Evolutionary conservation across 2,797 vertebrate genomes (phyloP), one percentile per base, ranked within the genome.

Genomic region (Sebastes glaucus): DNA sequence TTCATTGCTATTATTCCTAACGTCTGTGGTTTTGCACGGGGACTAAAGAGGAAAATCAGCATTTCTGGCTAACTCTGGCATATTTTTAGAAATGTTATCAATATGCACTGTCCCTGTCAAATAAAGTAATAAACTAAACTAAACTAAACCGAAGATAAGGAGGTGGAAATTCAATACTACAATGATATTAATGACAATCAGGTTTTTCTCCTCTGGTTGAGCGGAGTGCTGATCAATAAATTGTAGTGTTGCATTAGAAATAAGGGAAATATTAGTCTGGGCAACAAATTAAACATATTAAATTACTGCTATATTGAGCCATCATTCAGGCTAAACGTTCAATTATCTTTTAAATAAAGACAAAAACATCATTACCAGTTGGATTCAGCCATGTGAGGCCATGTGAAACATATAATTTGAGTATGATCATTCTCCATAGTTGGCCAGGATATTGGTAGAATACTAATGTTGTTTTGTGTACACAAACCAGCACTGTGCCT

Each of bases 21-120:
- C 14, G 1, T 42, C 38, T 42, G 14, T 42, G 2, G 2, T 42
- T 42, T 38, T 42, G 0, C 38, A 0, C 38, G 3, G 42, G 14
- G 16, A 46, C 16, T 7, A 3, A 18, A 46, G 42, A 18, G 0
- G 42, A 46, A 46, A 46, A 46, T 46, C 0, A 7, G 7, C 42
- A 46, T 46, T 18, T 7, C 42, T 46, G 42, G 42, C 42, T 8
- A 18, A 46, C 42, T 46, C 42, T 46, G 42, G 42, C 42, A 46
- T 46, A 46, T 18, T 46, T 46, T 46, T 18, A 46, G 42, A 46
- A 46, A 46, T 46, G 1, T 46, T 46, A 46, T 46, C 14, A 46
- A 46, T 42, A 16, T 42, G 35, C 35, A 14, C 38, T 42, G 14
- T 16, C 38, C 38, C 38, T 16, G 38, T 42, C 38, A 42, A 42